Conservation (phyloP, 1,140 invertebrate genomes). For the Macrobrachium nipponense region DNA sequence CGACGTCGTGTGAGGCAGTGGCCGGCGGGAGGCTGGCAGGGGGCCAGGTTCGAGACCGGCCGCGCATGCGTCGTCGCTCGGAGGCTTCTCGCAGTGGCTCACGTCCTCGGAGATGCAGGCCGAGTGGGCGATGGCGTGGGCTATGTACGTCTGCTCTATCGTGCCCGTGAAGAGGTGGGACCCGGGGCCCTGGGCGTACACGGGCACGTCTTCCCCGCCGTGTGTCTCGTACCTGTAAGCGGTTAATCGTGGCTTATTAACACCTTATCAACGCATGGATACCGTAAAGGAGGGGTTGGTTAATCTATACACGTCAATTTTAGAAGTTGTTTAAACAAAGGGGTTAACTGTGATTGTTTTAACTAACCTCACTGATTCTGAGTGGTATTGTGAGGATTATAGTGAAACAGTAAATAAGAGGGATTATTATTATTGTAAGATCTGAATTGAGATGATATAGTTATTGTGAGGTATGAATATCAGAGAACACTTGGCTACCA, state of each 20-base stretch:
- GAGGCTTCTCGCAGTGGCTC: constrained; percentile 63
- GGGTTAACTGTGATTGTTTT: too few relatives aligned
- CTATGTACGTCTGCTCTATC: constrained; percentile 70
- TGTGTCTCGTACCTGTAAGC: constrained; percentile 76
- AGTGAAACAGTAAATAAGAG: too few relatives aligned
- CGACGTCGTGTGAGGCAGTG: constrained; percentile 27
- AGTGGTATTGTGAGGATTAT: too few relatives aligned
- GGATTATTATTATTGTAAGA: too few relatives aligned
- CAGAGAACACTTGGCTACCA: too few relatives aligned
- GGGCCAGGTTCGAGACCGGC: constrained; percentile 28
- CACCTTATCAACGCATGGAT: neutral
- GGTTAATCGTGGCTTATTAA: neutral
- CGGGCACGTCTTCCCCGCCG: constrained; percentile 89
- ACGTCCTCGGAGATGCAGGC: constrained; percentile 62
- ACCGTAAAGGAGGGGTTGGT: neutral
- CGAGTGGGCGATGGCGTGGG: constrained; percentile 71
- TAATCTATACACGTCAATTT: too few relatives aligned
- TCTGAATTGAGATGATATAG: too few relatives aligned
- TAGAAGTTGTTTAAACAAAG: too few relatives aligned
- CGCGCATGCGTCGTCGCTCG: constrained; percentile 62
- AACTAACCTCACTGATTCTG: too few relatives aligned
- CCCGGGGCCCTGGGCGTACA: constrained; percentile 77
- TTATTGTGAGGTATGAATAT: too few relatives aligned
- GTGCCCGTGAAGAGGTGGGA: constrained; percentile 70
- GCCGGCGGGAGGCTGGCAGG: constrained; percentile 26